Base-by-base conservation (phyloP, 2,888 invertebrate genomes). In the Xylota sylvarum region DNA sequence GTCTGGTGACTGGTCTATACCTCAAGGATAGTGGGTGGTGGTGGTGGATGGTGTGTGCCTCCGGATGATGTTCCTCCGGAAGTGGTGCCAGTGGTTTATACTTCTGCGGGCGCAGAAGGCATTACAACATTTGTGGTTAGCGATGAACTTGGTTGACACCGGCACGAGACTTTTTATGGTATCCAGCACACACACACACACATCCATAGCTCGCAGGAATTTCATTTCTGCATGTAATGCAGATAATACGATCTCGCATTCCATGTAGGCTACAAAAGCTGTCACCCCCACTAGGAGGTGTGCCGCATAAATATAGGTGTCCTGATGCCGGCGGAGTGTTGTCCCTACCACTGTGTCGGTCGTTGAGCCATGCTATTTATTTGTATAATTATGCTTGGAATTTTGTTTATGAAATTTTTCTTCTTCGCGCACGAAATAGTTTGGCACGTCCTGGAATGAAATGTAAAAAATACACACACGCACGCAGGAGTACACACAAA, bases 401-500 rank as follows among this genome's bases (percentile, higher is more conserved):
- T 82, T 78, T 86, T 82, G 77, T 86, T 86, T 86, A 86, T 86
- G 77, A 78, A 86, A 69, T 67, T 81, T 72, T 74, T 81, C n/a
- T 58, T 58, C 40, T 50, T 64, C 48, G 65, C 67, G 19, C 35
- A 43, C 48, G 43, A 73, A 79, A 72, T 73, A 84, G 77, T 77
- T 76, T 70, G 50, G 35, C 72, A 72, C 50, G 43, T 72, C 70
- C 46, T 58, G 82, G 48, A 70, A 69, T 73, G 73, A 62, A 48
- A 73, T 72, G 56, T 35, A 43, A 9, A 56, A 64, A 40, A 12
- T 10, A 19, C 19, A 48, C 7, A 23, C 12, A 60, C 40, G 60
- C 50, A 27, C 37, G 56, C n/a, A n/a, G 19, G 14, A 46, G 40
- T n/a, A n/a, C 30, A 46, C 50, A 1, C 23, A 23, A 3, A 2